Conservation (phyloP, 2,888 invertebrate genomes). For the Eupithecia inturbata region DNA sequence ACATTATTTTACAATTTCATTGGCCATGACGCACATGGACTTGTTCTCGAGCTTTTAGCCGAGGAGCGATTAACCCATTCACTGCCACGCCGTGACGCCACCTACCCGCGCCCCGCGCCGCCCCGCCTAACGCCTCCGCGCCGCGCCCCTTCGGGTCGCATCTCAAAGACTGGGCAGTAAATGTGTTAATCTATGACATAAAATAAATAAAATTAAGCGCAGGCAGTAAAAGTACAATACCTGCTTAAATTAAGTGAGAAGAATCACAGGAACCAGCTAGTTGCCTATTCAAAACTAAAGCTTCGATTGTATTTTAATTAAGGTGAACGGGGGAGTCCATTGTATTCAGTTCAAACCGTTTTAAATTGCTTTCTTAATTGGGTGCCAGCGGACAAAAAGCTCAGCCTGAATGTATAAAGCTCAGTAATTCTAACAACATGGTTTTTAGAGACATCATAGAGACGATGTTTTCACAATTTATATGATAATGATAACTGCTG, state of each 20-base stretch:
- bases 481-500: not conserved
- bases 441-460: not conserved
- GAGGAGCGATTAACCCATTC: not conserved
- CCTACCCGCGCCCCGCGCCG: too few species aligned
- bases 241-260: slow-evolving; percentile 15
- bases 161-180: not conserved
- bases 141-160: not conserved
- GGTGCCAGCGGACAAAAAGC: slow-evolving; percentile 29
- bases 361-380: slow-evolving; percentile 35
- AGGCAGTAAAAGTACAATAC: slow-evolving; percentile 5
- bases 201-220: not conserved
- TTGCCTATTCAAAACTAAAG: slow-evolving; percentile 27
- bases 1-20: not conserved
- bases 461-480: not conserved
- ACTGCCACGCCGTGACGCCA: not conserved
- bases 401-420: not conserved
- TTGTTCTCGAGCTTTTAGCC: not conserved
- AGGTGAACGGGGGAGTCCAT: slow-evolving; percentile 28
- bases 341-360: slow-evolving; percentile 40
- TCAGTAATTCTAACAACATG: slow-evolving; percentile 1
- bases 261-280: slow-evolving; percentile 16
- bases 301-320: slow-evolving; percentile 59
- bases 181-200: not conserved
- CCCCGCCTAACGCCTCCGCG: too few species aligned
- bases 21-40: not conserved